Percentiles rank a stretch among this genome's conserved stretches.
Conservation (phyloP, 2,888 invertebrate species). For the Lordiphosa fenestrarum region DNA sequence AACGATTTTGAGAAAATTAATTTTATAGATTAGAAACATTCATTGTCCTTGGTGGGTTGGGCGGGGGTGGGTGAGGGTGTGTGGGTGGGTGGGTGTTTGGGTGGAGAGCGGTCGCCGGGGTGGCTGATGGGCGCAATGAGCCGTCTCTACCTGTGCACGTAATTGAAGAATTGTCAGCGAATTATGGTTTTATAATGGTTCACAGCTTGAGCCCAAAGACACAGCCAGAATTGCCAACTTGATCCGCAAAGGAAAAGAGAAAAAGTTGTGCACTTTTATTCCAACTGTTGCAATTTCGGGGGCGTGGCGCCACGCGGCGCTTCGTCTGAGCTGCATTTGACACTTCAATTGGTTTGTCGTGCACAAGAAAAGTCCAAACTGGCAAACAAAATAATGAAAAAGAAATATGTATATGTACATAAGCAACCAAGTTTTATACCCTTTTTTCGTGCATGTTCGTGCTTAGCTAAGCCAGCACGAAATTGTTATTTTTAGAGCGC, state of each 20-base stretch:
- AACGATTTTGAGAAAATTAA: constrained; percentile 66
- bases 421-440: background rate
- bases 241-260: constrained; percentile 5
- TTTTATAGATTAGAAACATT: constrained; percentile 71
- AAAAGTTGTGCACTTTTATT: constrained; percentile 59
- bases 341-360: constrained; percentile 70
- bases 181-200: constrained; percentile 62
- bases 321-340: constrained; percentile 50
- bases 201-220: constrained; percentile 21
- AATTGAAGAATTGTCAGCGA: constrained; percentile 66
- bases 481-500: no score
- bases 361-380: constrained; percentile 12
- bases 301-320: constrained; percentile 66
- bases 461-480: no score
- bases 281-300: constrained; percentile 58
- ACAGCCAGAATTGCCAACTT: constrained; percentile 20
- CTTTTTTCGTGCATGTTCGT: no score
- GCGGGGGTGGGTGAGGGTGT: background rate
- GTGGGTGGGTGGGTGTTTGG: background rate
- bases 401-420: background rate
- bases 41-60: constrained; percentile 16
- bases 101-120: background rate
- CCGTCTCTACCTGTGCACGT: constrained; percentile 39
- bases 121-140: constrained; percentile 43
- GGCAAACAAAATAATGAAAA: constrained; percentile 12